Evolutionary conservation across 2,113 vertebrate species (phyloP).

Genomic region (Condylura cristata): DNA sequence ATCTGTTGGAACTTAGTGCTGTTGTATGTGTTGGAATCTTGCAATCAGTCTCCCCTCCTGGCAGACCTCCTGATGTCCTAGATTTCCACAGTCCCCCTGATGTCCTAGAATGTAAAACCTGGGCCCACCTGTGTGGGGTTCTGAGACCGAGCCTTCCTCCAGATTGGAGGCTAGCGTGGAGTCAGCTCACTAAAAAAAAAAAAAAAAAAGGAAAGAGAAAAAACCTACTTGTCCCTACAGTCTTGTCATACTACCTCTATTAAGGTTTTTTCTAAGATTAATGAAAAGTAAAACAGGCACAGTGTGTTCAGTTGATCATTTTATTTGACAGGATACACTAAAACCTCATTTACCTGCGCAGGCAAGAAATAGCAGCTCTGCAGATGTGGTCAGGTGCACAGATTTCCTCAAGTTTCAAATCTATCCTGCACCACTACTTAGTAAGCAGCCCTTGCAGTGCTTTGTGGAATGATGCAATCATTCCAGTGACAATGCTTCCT

Average conservation of each 20-base stretch:
- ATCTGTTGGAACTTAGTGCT: background rate
- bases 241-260: background rate
- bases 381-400: background rate
- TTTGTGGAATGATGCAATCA: constrained; percentile 3
- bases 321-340: constrained; percentile 4
- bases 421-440: background rate
- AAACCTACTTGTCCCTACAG: too few species aligned
- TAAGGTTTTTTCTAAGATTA: background rate
- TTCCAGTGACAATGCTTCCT: constrained; percentile 26
- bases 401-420: background rate
- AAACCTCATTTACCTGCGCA: constrained; percentile 11
- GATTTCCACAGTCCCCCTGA: background rate
- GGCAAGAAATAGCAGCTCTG: background rate
- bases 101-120: background rate
- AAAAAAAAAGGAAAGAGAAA: too few species aligned
- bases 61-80: background rate
- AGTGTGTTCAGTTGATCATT: background rate
- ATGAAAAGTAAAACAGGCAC: constrained; percentile 39
- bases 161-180: background rate
- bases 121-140: background rate
- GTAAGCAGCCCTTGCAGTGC: background rate
- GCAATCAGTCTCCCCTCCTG: background rate
- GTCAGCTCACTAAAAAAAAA: background rate
- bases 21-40: background rate
- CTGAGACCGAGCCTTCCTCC: background rate